phyloP scores from a whole-genome alignment of 2,797 vertebrate species.

The Distichodus sexfasciatus region DNA sequence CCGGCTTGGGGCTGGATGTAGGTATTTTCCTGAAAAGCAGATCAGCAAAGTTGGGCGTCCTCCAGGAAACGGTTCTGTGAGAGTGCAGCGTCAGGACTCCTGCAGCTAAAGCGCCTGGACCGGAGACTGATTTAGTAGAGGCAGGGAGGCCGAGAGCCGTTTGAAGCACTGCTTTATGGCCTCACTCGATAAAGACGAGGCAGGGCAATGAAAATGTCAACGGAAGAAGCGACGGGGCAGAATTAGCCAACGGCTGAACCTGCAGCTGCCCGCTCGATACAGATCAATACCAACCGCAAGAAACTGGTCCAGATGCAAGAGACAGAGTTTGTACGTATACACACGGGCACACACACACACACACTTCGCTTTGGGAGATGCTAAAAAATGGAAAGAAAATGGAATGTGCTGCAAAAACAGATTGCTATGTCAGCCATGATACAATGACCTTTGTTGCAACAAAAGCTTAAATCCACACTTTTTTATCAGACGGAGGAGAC shows the following conservation, averaged over 20 bases:
- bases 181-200: conserved; percentile 53
- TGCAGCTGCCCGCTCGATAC: conserved; percentile 39
- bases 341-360: conserved; percentile 3
- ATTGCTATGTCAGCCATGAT: conserved; percentile 5
- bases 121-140: conserved; percentile 38
- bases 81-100: background rate
- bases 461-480: background rate
- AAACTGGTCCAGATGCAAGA: conserved; percentile 55
- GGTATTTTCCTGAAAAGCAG: background rate
- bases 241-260: conserved; percentile 59
- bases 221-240: conserved; percentile 47
- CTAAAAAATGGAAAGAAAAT: background rate
- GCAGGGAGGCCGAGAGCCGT: conserved; percentile 24
- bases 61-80: background rate
- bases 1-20: background rate
- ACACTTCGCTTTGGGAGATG: conserved; percentile 17
- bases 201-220: conserved; percentile 61
- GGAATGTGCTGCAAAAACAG: background rate
- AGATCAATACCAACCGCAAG: conserved; percentile 62
- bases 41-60: background rate
- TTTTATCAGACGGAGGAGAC: background rate
- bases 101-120: conserved; percentile 19
- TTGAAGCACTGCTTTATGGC: conserved; percentile 52
- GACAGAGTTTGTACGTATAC: conserved; percentile 35
- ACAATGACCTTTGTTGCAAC: conserved; percentile 1